Percentiles rank a stretch among this genome's conserved stretches.
These are phyloP conservation scores for Synergus itoensis DNA, from an alignment of 2,888 invertebrate species.

Conservation along the genomic window DNA sequence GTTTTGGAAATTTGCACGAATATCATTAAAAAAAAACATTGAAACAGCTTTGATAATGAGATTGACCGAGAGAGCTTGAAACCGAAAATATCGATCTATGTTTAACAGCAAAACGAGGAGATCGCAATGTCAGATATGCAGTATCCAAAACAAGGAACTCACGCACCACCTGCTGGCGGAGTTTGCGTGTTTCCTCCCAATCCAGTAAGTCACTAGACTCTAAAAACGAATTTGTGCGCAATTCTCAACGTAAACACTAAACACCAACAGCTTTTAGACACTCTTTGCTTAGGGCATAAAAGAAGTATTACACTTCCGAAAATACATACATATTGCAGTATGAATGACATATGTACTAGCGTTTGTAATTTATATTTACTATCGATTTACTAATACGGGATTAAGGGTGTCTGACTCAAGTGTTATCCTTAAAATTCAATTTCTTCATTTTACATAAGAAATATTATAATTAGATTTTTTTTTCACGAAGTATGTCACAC, in stretches of 20 bases:
- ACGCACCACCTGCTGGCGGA: conserved; percentile 78
- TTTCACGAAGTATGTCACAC: too few relatives aligned
- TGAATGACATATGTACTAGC: conserved; percentile 14
- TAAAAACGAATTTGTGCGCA: conserved; percentile 45
- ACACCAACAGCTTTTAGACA: conserved; percentile 37
- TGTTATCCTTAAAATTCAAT: too few relatives aligned
- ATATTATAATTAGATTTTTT: too few relatives aligned
- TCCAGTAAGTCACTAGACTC: conserved; percentile 72
- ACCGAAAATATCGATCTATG: conserved; percentile 50
- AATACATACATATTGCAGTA: neutral
- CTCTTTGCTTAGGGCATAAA: conserved; percentile 35
- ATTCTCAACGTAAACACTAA: conserved; percentile 33
- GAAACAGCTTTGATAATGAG: conserved; percentile 12
- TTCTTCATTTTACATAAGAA: too few relatives aligned
- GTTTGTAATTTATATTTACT: conserved; percentile 35
- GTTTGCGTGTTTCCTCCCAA: conserved; percentile 79
- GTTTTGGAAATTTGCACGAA: neutral
- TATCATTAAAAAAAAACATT: neutral
- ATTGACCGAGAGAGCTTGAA: conserved; percentile 31
- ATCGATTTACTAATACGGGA: conserved; percentile 38
- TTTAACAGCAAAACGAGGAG: conserved; percentile 84
- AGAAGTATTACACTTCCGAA: conserved; percentile 21
- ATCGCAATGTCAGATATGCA: conserved; percentile 87
- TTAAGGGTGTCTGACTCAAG: neutral
- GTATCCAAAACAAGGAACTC: conserved; percentile 82